Conservation (phyloP, 2,797 vertebrate genomes). For the Helicolenus hilgendorfi region DNA sequence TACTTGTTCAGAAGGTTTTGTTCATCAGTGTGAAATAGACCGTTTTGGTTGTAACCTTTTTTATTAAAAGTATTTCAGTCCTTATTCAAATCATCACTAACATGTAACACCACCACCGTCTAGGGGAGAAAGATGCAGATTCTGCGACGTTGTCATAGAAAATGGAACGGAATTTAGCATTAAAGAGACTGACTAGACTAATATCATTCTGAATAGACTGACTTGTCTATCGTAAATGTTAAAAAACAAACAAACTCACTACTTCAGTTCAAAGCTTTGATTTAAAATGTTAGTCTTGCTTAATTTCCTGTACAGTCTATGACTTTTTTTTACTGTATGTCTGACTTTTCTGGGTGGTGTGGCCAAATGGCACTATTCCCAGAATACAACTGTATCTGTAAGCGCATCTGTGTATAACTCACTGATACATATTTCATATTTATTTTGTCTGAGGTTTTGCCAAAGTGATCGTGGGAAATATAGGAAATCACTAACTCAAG, state of each 20-base stretch:
- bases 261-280: not conserved
- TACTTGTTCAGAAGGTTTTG: not conserved
- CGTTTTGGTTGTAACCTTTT: not conserved
- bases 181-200: not conserved
- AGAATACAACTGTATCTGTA: not conserved
- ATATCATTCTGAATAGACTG: not conserved
- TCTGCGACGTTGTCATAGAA: not conserved
- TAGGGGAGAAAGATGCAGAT: not conserved
- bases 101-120: not conserved
- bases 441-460: not conserved
- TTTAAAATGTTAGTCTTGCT: not conserved
- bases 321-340: not conserved
- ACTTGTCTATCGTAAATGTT: not conserved
- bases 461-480: not conserved
- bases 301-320: not conserved
- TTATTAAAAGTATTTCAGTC: not conserved
- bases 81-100: not conserved
- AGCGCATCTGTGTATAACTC: not conserved
- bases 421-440: not conserved
- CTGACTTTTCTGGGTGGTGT: not conserved
- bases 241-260: not conserved
- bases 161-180: not conserved
- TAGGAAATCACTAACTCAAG: not conserved
- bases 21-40: not conserved
- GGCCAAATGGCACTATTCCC: not conserved